Conservation (phyloP, 1,140 invertebrate genomes). For the Zophobas atratus region DNA sequence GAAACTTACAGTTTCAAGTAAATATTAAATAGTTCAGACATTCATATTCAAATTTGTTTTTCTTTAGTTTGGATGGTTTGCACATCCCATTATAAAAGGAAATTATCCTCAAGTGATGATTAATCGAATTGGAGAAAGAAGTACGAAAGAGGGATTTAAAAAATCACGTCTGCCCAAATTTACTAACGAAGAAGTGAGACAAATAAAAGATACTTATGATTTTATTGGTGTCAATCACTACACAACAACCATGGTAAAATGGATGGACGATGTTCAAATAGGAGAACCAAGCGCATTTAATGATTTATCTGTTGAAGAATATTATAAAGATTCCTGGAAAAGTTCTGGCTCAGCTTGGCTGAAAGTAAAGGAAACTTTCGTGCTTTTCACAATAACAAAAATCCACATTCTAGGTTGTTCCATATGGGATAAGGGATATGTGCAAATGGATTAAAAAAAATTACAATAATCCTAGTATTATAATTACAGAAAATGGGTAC, state of each 20-base stretch:
- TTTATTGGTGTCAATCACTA: slow-evolving; percentile 77
- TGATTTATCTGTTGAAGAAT: slow-evolving; percentile 37
- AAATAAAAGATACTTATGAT: slow-evolving; percentile 74
- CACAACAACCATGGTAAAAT: slow-evolving; percentile 63
- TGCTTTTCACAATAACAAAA: background rate
- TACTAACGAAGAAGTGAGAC: slow-evolving; percentile 72
- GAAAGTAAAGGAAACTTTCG: slow-evolving; percentile 25
- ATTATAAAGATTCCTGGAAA: slow-evolving; percentile 43
- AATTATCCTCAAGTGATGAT: slow-evolving; percentile 77
- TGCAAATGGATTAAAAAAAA: slow-evolving; percentile 74
- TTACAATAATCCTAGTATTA: slow-evolving; percentile 74
- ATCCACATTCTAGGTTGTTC: slow-evolving; percentile 67
- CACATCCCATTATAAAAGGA: slow-evolving; percentile 76
- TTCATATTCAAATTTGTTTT: background rate
- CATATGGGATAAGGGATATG: slow-evolving; percentile 71
- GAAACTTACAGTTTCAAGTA: slow-evolving; percentile 49
- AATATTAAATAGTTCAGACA: background rate
- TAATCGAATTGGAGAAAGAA: slow-evolving; percentile 71
- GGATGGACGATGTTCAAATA: background rate
- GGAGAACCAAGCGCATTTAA: slow-evolving; percentile 10
- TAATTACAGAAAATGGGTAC: slow-evolving; percentile 81
- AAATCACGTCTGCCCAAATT: slow-evolving; percentile 76
- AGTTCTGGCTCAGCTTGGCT: slow-evolving; percentile 47
- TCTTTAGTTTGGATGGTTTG: slow-evolving; percentile 73
- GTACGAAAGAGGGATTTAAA: slow-evolving; percentile 72